Conservation (phyloP, 2,797 vertebrate species). For the Enteromius trimaculatus region DNA sequence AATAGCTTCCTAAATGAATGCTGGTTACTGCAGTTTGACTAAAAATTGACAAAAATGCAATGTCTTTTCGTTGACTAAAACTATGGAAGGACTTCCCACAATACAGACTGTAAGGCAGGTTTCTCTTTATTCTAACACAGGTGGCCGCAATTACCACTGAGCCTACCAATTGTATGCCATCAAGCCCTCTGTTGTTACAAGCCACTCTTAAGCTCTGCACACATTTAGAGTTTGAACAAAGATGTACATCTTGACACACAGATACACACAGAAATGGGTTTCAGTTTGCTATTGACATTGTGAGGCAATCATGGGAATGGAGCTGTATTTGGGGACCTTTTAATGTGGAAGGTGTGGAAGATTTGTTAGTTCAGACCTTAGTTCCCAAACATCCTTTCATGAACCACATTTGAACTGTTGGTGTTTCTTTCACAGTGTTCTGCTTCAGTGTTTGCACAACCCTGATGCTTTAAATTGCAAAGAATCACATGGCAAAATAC, state of each 20-base stretch:
- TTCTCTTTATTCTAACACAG: constrained; percentile 62
- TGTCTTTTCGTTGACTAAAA: too few relatives aligned
- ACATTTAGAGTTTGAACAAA: constrained; percentile 61
- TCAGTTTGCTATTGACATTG: constrained; percentile 27
- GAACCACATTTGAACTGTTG: neutral
- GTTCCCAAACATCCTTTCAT: constrained; percentile 23
- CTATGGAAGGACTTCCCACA: neutral
- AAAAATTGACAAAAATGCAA: too few relatives aligned
- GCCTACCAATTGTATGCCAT: constrained; percentile 72
- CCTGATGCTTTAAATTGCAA: neutral
- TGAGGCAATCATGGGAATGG: constrained; percentile 16
- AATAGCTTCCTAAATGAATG: too few relatives aligned
- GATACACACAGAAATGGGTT: constrained; percentile 3
- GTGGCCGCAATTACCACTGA: constrained; percentile 77
- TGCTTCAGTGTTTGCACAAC: neutral
- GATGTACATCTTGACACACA: constrained; percentile 33
- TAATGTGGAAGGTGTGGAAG: constrained; percentile 13
- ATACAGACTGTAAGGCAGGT: constrained; percentile 12
- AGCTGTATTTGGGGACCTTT: constrained; percentile 9
- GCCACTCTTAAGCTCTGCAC: constrained; percentile 65
- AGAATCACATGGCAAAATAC: neutral
- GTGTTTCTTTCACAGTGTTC: constrained; percentile 1
- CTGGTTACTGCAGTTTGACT: too few relatives aligned
- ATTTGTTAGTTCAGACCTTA: constrained; percentile 19
- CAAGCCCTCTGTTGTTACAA: constrained; percentile 70